Evolutionary conservation across 2,113 vertebrate species (phyloP), one percentile per base, ranked within the genome.

Genomic region (Spheniscus mendiculus): DNA sequence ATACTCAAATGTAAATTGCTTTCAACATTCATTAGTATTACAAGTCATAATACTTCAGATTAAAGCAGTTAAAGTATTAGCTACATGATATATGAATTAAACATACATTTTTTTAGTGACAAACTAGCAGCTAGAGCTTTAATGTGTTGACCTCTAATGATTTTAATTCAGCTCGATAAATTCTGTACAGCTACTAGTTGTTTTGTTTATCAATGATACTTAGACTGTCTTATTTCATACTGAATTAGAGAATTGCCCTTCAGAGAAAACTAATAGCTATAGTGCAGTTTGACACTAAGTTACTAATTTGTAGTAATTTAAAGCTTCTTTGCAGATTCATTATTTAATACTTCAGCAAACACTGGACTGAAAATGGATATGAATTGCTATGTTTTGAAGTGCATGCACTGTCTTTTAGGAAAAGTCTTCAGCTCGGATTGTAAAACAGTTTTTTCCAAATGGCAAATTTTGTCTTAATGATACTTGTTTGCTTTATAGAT

Each of bases 401-500:
- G 20, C 15, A 6, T 83, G 16, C 20, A 9, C 25, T 80, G 62
- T 78, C 4, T 74, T 74, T 61, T 29, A 53, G 32, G 45, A 36
- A 77, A 79, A 81, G 25, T 56, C n/a, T 92, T 95, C 17, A 70
- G 34, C 74, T 93, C 27, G 71, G 8, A n/a, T 59, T 55, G 15
- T 67, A 20, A 59, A 86, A 17, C 12, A 53, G 8, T 79, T 23
- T 87, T 66, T 93, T 55, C 66, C 38, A 82, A 71, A 26, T 95
- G 42, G 32, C 19, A 92, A 50, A n/a, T 90, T 67, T 85, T 87
- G 50, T 92, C 22, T 76, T 91, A 97, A 87, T 2, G 0, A 59
- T 90, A n/a, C 90, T 86, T 97, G 26, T 97, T 98, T 98, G 38
- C 84, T 89, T 97, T 97, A 42, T 97, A 99, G 99, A 91, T 99